Evolutionary conservation across 2,113 vertebrate genomes (phyloP).

Genomic region (Amphilophus citrinellus): DNA sequence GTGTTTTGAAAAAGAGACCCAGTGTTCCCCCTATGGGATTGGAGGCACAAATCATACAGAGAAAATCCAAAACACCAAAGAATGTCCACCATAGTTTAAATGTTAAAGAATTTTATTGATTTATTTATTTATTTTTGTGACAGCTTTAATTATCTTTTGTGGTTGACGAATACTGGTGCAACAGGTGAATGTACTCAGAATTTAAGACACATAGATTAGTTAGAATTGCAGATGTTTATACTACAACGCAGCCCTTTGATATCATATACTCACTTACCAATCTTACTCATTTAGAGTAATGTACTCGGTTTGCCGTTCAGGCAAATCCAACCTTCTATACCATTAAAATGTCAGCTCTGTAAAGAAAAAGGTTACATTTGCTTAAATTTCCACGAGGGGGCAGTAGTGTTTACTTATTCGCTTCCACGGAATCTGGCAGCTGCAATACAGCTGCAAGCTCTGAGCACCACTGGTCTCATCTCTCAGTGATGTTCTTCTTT

Average conservation of each 20-base stretch:
- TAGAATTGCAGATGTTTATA: accelerated
- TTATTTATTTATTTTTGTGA: neutral
- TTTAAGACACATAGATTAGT: neutral
- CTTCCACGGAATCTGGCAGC: neutral
- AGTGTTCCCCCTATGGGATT: neutral
- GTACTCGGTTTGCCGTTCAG: neutral
- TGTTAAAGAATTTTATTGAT: no score
- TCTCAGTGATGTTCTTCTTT: neutral
- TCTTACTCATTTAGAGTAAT: neutral
- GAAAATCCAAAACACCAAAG: neutral
- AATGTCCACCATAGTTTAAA: neutral
- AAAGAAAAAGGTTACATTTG: neutral
- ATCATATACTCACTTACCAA: neutral
- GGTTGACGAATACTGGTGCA: neutral
- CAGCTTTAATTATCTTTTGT: neutral
- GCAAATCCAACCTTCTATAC: neutral
- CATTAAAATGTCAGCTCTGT: neutral
- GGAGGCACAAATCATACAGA: neutral
- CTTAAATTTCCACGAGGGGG: conserved; percentile 35
- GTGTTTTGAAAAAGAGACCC: neutral
- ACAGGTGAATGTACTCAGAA: neutral
- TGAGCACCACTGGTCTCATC: neutral
- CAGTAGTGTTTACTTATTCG: conserved; percentile 15
- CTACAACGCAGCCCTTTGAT: neutral
- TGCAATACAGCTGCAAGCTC: conserved; percentile 8